Evolutionary conservation across 2,113 vertebrate genomes (phyloP), one percentile per base, ranked within the genome.

Genomic region (Dissostichus mawsoni): DNA sequence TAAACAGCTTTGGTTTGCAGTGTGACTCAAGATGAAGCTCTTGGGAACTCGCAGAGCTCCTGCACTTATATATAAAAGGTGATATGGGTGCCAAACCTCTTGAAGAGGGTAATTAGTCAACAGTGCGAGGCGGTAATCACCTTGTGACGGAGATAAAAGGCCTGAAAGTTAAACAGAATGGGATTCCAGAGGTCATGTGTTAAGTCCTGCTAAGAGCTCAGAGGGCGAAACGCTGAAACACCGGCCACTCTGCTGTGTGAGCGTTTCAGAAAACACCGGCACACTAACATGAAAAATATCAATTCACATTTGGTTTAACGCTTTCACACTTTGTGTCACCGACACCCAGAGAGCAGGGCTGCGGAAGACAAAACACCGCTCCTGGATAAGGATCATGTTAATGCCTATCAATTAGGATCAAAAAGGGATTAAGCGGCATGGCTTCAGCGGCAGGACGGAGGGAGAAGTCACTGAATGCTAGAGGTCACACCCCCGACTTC

Each of bases 331-430:
- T 92, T 90, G 91, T 88, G 93, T 92, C 91, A 94, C 86, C 61
- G 90, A 93, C 89, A 93, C 93, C 91, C 81, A 73, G 74, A 90
- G 85, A 88, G 90, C 75, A 90, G 88, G 82, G 78, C 87, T 87
- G 90, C 62, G 86, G 89, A 94, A n/a, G 89, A 93, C 91, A 93
- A 92, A 93, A 94, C 91, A 92, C 85, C 87, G 86, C 89, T 93
- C 91, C 89, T 92, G 91, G 90, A 93, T 94, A 91, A 94, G 93
- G 90, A 93, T 91, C 86, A 87, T 92, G 88, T 93, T 94, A 93
- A 93, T 94, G 88, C 89, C 92, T 92, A 94, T 95, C 93, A 94
- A 94, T 94, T 94, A 95, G 92, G 92, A 94, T 94, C 93, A 95
- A 93, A 93, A 89, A 90, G 87, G 92, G 93, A 95, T 95, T 95